phyloP scores from a whole-genome alignment of 2,113 vertebrate species.

The Rhinopomastus cyanomelas region DNA sequence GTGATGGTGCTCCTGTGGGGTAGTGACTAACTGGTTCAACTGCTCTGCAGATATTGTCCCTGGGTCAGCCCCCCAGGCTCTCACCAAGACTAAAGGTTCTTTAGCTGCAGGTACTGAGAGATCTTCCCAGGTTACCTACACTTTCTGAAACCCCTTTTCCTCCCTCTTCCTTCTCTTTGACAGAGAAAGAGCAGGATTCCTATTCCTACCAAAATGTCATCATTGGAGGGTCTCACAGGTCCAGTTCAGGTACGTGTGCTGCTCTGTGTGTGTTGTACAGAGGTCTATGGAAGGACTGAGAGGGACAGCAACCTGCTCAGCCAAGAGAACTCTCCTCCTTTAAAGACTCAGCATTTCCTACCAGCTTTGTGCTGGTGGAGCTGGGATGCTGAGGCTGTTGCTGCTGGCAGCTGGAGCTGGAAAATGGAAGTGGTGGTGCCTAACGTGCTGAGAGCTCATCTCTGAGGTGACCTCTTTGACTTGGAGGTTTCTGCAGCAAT shows the following conservation, averaged over 20 bases:
- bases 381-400: fast-evolving
- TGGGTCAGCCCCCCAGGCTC: not conserved
- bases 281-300: not conserved
- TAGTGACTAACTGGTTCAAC: fast-evolving
- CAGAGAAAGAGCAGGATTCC: slow-evolving; percentile 63
- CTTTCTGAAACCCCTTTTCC: not conserved
- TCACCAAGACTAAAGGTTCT: fast-evolving
- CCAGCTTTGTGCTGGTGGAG: fast-evolving
- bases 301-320: fast-evolving
- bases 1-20: not conserved
- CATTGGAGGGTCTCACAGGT: not conserved
- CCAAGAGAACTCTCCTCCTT: not conserved
- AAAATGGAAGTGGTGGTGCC: not conserved
- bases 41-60: fast-evolving
- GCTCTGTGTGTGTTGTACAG: not conserved
- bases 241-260: not conserved
- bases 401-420: not conserved
- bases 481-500: not conserved
- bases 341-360: not conserved
- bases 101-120: not conserved
- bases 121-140: not conserved
- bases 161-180: not conserved
- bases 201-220: slow-evolving; percentile 73
- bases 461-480: not conserved
- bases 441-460: fast-evolving